phyloP scores from a whole-genome alignment of 2,888 invertebrate species.

The Blomia tropicalis region DNA sequence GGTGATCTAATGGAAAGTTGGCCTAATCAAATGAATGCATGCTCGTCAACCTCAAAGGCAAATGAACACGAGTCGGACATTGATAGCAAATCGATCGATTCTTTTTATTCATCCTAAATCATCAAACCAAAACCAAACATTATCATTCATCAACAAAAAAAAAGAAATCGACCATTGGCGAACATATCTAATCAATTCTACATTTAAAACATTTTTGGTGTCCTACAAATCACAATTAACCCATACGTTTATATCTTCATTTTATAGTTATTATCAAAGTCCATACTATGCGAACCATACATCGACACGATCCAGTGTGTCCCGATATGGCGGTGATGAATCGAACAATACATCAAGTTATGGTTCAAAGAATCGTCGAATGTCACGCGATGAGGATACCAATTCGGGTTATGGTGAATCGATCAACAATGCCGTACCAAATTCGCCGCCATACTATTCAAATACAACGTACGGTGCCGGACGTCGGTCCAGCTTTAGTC shows the following conservation, averaged over 20 bases:
- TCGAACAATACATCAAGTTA: not conserved
- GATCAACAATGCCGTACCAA: not conserved
- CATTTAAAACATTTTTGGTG: not conserved
- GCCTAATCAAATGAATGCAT: not conserved
- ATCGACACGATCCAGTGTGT: not conserved
- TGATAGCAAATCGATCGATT: not conserved
- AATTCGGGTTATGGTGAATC: not conserved
- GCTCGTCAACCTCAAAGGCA: not conserved
- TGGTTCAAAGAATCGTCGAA: not conserved
- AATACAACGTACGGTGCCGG: not conserved
- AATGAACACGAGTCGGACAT: slow-evolving; percentile 2
- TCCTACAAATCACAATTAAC: not conserved
- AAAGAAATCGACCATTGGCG: not conserved
- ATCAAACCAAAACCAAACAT: not conserved
- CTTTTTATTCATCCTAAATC: not conserved
- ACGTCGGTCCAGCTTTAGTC: not conserved
- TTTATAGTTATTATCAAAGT: slow-evolving; percentile 7
- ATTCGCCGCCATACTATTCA: not conserved
- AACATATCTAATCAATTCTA: slow-evolving; percentile 4
- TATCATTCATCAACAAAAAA: not conserved
- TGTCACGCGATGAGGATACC: slow-evolving; percentile 4
- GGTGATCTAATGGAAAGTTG: not conserved
- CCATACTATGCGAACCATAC: not conserved
- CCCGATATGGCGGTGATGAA: slow-evolving; percentile 1
- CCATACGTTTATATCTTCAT: not conserved